Percentiles rank a stretch among this genome's conserved stretches.
Conservation (phyloP, 2,797 vertebrate species). For the Leptodactylus fallax region DNA sequence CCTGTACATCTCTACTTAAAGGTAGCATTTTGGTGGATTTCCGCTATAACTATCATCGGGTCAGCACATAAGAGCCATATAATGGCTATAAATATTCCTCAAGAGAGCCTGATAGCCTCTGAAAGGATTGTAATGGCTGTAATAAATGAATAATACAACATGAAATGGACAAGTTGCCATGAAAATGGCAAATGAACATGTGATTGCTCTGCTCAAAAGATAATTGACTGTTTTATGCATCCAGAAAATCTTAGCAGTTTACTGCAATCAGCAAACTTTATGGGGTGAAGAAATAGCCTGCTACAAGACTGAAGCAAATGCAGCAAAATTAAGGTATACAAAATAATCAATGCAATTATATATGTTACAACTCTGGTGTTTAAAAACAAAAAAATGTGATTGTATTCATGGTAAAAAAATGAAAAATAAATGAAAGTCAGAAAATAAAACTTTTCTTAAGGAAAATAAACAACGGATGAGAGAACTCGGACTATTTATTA, state of each 20-base stretch:
- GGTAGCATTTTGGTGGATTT: constrained; percentile 78
- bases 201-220: constrained; percentile 72
- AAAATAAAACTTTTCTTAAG: neutral
- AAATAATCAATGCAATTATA: constrained; percentile 56
- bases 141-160: constrained; percentile 85
- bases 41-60: constrained; percentile 78
- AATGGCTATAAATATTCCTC: constrained; percentile 82
- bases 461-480: neutral
- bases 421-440: neutral
- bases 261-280: constrained; percentile 70
- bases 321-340: constrained; percentile 57
- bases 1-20: constrained; percentile 74
- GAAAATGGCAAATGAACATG: constrained; percentile 81
- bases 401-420: neutral
- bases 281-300: constrained; percentile 57
- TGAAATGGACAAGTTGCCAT: constrained; percentile 78
- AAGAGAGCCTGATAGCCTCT: constrained; percentile 78
- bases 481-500: constrained; percentile 3
- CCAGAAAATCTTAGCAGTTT: constrained; percentile 74
- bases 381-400: neutral
- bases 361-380: neutral
- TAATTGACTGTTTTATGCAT: constrained; percentile 77
- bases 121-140: constrained; percentile 80
- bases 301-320: constrained; percentile 62
- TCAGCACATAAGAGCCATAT: constrained; percentile 81